Percentiles rank a stretch among this genome's conserved stretches.
Conservation (phyloP, 2,888 invertebrate species). For the Sceliomorpha sp. region DNA sequence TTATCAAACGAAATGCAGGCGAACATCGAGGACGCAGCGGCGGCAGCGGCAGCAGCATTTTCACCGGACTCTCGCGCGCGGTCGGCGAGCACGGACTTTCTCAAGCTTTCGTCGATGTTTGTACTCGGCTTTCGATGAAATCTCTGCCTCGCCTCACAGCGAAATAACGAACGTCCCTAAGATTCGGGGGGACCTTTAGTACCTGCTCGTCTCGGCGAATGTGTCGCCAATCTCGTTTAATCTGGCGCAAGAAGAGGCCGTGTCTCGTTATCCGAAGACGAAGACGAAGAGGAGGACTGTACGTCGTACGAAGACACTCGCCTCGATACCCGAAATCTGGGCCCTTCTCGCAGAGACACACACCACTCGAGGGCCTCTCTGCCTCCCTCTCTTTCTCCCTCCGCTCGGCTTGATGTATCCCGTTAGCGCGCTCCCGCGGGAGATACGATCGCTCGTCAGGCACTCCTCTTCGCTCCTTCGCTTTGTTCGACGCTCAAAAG, state of each 20-base stretch:
- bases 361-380: conserved; percentile 34
- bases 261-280: conserved; percentile 61
- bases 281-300: conserved; percentile 48
- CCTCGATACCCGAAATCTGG: conserved; percentile 50
- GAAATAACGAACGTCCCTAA: conserved; percentile 57
- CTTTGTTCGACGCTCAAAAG: conserved; percentile 37
- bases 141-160: conserved; percentile 23
- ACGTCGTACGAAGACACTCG: conserved; percentile 16
- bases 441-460: conserved; percentile 65
- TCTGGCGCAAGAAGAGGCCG: conserved; percentile 52
- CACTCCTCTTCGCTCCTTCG: conserved; percentile 40
- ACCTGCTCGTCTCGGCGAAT: conserved; percentile 46
- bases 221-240: conserved; percentile 55
- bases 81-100: conserved; percentile 34
- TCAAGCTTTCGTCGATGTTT: conserved; percentile 50
- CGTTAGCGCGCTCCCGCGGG: conserved; percentile 62
- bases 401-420: conserved; percentile 56
- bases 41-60: no score
- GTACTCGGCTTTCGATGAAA: conserved; percentile 44
- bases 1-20: conserved; percentile 32
- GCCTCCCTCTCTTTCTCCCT: no score
- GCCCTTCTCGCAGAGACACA: conserved; percentile 31
- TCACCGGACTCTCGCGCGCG: conserved; percentile 12
- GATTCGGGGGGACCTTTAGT: conserved; percentile 50
- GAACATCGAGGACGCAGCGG: conserved; percentile 17